These are phyloP conservation scores for Brachyalestes nurse DNA, from an alignment of 2,797 vertebrate species.

Conservation along the genomic window DNA sequence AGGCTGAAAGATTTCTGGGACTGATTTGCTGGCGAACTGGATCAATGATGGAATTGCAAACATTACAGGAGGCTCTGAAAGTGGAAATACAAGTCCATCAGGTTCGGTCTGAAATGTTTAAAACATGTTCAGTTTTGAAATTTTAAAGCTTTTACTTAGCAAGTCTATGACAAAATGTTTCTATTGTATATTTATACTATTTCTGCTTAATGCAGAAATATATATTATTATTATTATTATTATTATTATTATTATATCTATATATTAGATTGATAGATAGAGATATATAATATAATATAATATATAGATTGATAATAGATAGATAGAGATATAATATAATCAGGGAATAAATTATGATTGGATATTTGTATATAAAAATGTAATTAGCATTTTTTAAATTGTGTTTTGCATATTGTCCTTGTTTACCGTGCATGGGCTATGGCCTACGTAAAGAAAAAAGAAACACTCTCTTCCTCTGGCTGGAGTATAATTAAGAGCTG, in stretches of 20 bases:
- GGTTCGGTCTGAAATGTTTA: constrained; percentile 73
- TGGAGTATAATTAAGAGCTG: constrained; percentile 33
- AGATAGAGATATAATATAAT: too few species aligned
- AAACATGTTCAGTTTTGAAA: neutral
- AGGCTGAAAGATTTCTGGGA: constrained; percentile 80
- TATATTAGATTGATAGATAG: too few species aligned
- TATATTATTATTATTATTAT: too few species aligned
- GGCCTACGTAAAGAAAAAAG: neutral
- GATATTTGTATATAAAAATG: too few species aligned
- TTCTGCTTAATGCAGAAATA: too few species aligned
- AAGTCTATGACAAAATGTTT: neutral
- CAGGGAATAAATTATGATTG: too few species aligned
- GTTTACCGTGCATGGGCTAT: neutral
- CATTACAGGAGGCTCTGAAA: constrained; percentile 99
- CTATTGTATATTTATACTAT: neutral
- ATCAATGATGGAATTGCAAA: constrained; percentile 98
- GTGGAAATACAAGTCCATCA: constrained; percentile 99
- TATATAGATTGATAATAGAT: too few species aligned
- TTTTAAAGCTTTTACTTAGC: constrained; percentile 2
- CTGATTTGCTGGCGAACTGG: constrained; percentile 88
- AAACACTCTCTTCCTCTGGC: constrained; percentile 1
- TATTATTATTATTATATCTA: too few species aligned
- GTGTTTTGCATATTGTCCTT: too few species aligned
- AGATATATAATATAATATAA: too few species aligned
- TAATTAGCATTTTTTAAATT: too few species aligned